These are phyloP conservation scores for Alethe castanea DNA, from an alignment of 2,113 vertebrate species.

Conservation along the genomic window DNA sequence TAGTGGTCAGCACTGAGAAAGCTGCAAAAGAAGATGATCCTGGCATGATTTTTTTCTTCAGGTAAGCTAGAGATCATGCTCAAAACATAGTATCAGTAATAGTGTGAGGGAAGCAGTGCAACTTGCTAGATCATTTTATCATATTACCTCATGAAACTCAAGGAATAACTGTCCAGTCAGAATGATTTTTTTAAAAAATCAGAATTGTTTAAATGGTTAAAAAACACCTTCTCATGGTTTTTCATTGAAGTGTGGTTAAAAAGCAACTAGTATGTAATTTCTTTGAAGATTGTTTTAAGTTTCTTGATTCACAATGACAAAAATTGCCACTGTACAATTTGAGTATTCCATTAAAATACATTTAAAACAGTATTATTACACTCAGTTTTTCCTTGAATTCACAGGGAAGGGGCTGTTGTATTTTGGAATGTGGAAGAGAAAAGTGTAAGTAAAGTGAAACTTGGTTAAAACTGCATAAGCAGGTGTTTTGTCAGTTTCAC, in stretches of 20 bases:
- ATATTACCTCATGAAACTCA: background rate
- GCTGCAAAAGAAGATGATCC: slow-evolving; percentile 83
- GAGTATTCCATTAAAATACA: background rate
- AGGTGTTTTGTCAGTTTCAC: background rate
- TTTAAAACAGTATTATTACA: background rate
- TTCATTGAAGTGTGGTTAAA: background rate
- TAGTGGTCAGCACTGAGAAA: slow-evolving; percentile 84
- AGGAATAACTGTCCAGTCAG: background rate
- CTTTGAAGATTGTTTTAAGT: background rate
- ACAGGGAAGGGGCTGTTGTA: slow-evolving; percentile 92
- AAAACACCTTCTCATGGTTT: background rate
- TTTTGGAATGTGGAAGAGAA: slow-evolving; percentile 98
- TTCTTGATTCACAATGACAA: background rate
- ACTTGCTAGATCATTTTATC: background rate
- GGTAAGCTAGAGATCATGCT: slow-evolving; percentile 69
- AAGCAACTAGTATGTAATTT: background rate
- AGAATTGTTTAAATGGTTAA: background rate
- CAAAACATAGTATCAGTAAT: background rate
- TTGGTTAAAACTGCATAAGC: background rate
- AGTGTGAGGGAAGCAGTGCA: background rate
- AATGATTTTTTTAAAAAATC: background rate
- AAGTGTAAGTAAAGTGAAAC: slow-evolving; percentile 78
- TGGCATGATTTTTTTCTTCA: slow-evolving; percentile 90
- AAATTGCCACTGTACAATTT: background rate
- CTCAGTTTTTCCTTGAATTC: slow-evolving; percentile 52